Conservation (phyloP, 2,113 vertebrate genomes). For the Euleptes europaea region DNA sequence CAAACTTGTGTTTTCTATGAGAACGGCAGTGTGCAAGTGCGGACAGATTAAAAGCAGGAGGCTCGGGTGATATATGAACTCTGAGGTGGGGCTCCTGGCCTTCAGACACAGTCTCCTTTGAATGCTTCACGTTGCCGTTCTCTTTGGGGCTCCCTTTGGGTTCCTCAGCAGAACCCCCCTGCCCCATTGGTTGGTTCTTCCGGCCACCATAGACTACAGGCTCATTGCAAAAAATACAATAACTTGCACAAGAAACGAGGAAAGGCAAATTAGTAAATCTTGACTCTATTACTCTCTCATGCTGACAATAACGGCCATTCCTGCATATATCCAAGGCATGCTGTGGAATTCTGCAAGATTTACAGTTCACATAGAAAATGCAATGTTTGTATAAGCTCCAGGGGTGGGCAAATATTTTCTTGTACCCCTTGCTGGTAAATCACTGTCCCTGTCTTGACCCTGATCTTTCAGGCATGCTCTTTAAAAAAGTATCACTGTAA, state of each 20-base stretch:
- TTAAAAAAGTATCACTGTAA: neutral
- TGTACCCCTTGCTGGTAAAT: neutral
- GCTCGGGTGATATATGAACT: neutral
- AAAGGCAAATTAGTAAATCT: neutral
- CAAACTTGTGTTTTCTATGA: neutral
- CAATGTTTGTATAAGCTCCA: neutral
- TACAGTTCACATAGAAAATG: neutral
- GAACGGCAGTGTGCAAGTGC: constrained; percentile 9
- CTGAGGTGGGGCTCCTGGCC: neutral
- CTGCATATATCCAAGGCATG: neutral
- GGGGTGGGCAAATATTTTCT: neutral
- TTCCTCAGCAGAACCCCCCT: neutral
- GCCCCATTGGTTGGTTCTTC: neutral
- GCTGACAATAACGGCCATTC: neutral
- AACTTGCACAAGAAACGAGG: neutral
- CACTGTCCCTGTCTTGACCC: neutral
- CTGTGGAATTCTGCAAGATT: neutral
- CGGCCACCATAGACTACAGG: neutral
- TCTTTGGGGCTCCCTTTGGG: neutral
- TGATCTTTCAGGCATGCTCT: neutral
- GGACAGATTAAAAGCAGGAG: neutral
- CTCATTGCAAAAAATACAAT: neutral
- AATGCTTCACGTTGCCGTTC: neutral
- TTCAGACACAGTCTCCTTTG: constrained; percentile 6
- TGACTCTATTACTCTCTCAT: neutral